Conservation (phyloP, 2,888 invertebrate species). For the Tholera decimalis region DNA sequence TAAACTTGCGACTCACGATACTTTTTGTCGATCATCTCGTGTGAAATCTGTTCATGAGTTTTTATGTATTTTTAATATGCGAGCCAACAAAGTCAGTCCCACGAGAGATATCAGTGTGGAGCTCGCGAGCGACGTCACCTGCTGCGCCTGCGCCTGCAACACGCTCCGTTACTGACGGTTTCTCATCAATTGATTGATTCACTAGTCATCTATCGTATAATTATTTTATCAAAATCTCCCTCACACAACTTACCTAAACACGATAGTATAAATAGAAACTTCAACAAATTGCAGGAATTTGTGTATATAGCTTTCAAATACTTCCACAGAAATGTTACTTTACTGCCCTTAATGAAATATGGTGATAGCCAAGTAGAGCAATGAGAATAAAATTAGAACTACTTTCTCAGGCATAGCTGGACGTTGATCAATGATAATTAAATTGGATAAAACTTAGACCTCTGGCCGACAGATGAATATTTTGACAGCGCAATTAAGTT, state of each 20-base stretch:
- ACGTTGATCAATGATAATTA: slow-evolving; percentile 77
- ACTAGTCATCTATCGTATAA: slow-evolving; percentile 5
- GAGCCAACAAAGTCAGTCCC: slow-evolving; percentile 48
- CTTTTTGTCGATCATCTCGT: slow-evolving; percentile 84
- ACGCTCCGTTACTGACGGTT: slow-evolving; percentile 49
- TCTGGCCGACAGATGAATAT: slow-evolving; percentile 73
- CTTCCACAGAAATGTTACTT: not conserved
- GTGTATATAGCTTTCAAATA: not conserved
- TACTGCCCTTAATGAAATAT: slow-evolving; percentile 24
- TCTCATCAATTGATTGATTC: slow-evolving; percentile 41
- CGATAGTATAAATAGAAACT: not conserved
- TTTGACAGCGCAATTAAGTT: slow-evolving; percentile 84
- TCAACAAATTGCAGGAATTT: slow-evolving; percentile 3
- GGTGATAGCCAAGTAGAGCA: slow-evolving; percentile 2
- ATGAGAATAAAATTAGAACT: slow-evolving; percentile 61
- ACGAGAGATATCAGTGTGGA: slow-evolving; percentile 37
- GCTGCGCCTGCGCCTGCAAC: slow-evolving; percentile 35
- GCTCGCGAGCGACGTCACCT: slow-evolving; percentile 8
- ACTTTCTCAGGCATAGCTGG: slow-evolving; percentile 73
- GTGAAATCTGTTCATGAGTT: slow-evolving; percentile 78
- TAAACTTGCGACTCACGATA: slow-evolving; percentile 78
- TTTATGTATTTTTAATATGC: slow-evolving; percentile 68
- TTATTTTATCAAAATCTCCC: slow-evolving; percentile 16
- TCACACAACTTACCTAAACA: not conserved
- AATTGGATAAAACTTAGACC: slow-evolving; percentile 75